A percentile compares a stretch with the other conserved stretches of the same genome.
Evolutionary conservation across 2,113 vertebrate species (phyloP).

Genomic region (Sapajus apella): DNA sequence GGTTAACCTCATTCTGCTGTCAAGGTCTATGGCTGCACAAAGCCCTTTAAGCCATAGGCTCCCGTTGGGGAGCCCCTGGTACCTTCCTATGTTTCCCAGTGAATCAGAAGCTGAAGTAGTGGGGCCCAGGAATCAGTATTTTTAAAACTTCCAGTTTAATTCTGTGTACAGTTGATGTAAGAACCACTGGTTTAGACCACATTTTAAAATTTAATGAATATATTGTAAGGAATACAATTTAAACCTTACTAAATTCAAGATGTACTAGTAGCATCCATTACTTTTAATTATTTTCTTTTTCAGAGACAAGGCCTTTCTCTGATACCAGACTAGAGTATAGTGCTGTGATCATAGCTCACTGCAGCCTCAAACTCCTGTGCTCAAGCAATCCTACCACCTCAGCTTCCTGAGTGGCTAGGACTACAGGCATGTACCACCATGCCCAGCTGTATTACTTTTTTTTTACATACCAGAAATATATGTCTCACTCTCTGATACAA

Average conservation of each 20-base stretch:
- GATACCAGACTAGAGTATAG: no score
- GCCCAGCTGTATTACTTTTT: no score
- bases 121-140: background rate
- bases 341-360: no score
- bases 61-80: background rate
- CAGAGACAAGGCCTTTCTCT: no score
- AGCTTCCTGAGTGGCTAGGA: no score
- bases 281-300: background rate
- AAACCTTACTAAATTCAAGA: conserved; percentile 5
- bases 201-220: background rate
- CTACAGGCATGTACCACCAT: no score
- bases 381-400: no score
- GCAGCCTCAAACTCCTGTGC: no score
- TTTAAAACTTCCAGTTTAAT: background rate
- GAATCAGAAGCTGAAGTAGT: background rate
- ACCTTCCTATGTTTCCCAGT: background rate
- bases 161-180: background rate
- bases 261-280: background rate
- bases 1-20: background rate
- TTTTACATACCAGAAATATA: background rate
- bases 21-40: background rate
- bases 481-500: background rate
- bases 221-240: background rate
- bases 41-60: background rate
- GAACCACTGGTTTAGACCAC: background rate